Percentiles rank a stretch among this genome's conserved stretches.
phyloP scores from a whole-genome alignment of 2,113 vertebrate genomes.

The Crypturellus undulatus region DNA sequence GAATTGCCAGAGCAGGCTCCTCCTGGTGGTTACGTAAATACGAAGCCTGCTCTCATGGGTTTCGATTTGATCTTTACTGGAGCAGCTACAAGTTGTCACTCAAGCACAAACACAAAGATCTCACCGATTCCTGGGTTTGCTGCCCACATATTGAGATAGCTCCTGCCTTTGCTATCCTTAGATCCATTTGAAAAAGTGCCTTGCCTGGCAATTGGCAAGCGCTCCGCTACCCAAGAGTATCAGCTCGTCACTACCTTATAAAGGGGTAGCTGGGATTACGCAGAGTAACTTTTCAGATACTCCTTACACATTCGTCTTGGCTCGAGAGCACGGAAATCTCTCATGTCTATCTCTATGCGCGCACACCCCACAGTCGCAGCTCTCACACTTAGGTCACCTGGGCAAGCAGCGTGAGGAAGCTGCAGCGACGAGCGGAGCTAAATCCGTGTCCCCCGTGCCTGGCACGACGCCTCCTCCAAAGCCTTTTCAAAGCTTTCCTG shows the following conservation, averaged over 20 bases:
- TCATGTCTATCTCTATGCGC: rapidly evolving
- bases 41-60: rapidly evolving
- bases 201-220: neutral
- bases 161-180: neutral
- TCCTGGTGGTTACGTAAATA: neutral
- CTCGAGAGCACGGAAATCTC: neutral
- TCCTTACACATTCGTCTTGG: neutral
- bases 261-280: neutral
- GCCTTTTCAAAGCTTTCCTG: neutral
- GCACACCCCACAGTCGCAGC: neutral
- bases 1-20: neutral
- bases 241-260: neutral
- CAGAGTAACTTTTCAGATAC: neutral
- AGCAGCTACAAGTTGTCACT: rapidly evolving
- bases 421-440: neutral
- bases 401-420: neutral
- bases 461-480: neutral
- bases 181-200: neutral
- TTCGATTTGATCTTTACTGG: neutral
- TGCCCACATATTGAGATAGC: rapidly evolving
- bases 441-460: neutral
- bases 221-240: neutral
- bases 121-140: neutral
- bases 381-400: neutral
- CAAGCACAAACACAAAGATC: neutral